Percentiles rank a stretch among this genome's conserved stretches.
Evolutionary conservation across 2,888 invertebrate genomes (phyloP).

Genomic region (Celastrina argiolus): DNA sequence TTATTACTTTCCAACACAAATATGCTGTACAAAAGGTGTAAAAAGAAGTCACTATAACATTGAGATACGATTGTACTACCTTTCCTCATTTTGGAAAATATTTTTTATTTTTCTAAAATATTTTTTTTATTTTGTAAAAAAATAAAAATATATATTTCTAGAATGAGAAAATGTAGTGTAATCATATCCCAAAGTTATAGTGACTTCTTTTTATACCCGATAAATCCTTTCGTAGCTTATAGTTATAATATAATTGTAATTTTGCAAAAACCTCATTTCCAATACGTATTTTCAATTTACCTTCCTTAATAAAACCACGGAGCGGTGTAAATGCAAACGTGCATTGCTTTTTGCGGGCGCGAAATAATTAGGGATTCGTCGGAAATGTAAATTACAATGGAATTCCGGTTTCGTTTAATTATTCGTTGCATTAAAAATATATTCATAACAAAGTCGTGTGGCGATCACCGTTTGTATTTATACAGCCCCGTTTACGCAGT

Average conservation of each 20-base stretch:
- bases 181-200: no score
- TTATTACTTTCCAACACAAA: not conserved
- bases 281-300: constrained; percentile 5
- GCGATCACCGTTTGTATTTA: not conserved
- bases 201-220: not conserved
- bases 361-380: constrained; percentile 18
- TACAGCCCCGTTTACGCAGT: constrained; percentile 3
- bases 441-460: not conserved
- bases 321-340: not conserved
- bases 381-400: constrained; percentile 16
- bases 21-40: no score
- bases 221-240: no score
- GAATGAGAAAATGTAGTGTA: no score
- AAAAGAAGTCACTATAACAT: no score
- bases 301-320: not conserved
- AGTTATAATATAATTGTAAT: no score
- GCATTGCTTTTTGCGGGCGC: constrained; percentile 15
- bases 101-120: not conserved
- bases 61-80: no score
- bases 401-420: constrained; percentile 17
- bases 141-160: no score
- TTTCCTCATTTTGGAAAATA: no score
- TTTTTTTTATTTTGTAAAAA: no score
- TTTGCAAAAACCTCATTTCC: not conserved
- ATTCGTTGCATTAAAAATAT: constrained; percentile 22